Evolutionary conservation across 2,113 vertebrate genomes (phyloP).

Genomic region (Burhinus oedicnemus): DNA sequence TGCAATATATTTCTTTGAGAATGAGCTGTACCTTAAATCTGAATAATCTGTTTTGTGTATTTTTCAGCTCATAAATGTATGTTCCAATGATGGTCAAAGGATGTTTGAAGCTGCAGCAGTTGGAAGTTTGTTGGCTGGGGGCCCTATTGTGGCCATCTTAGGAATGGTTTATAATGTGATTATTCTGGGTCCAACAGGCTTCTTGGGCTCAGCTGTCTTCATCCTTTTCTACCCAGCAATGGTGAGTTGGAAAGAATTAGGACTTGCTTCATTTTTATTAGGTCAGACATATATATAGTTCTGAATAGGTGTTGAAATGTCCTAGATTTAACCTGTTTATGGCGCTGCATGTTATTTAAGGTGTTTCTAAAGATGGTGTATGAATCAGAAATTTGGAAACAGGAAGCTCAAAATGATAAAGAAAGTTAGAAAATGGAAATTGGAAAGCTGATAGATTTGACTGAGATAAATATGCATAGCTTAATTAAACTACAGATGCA

Average conservation of each 20-base stretch:
- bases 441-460: not conserved
- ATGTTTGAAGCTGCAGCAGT: slow-evolving; percentile 93
- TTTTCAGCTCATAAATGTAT: slow-evolving; percentile 89
- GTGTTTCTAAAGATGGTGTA: not conserved
- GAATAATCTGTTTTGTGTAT: not conserved
- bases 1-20: not conserved
- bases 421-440: not conserved
- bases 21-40: not conserved
- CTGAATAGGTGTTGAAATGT: not conserved
- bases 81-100: slow-evolving; percentile 89
- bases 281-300: not conserved
- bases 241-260: slow-evolving; percentile 77
- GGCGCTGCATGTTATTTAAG: not conserved
- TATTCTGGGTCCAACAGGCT: slow-evolving; percentile 89
- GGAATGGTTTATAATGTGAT: slow-evolving; percentile 90
- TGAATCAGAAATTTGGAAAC: not conserved
- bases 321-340: not conserved
- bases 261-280: not conserved
- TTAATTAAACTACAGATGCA: not conserved
- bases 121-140: slow-evolving; percentile 90
- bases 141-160: slow-evolving; percentile 88
- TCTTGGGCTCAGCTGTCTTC: slow-evolving; percentile 91
- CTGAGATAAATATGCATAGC: not conserved
- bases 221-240: slow-evolving; percentile 93
- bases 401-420: not conserved